These are phyloP conservation scores for Drosophila histrio DNA, from an alignment of 2,888 invertebrate genomes.

Conservation along the genomic window DNA sequence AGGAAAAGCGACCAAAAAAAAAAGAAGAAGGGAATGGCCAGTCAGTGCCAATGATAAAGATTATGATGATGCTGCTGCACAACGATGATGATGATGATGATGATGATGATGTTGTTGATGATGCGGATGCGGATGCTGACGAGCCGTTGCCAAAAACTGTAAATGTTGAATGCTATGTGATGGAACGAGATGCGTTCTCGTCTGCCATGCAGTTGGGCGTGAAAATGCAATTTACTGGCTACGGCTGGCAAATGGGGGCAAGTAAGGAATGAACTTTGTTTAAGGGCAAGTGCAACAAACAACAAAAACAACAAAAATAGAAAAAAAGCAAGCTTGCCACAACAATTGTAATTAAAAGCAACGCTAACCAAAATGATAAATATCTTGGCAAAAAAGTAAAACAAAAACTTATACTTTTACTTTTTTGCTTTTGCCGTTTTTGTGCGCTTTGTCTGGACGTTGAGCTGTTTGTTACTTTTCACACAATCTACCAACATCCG, in stretches of 20 bases:
- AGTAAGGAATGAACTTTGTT: neutral
- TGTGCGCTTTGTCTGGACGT: conserved; percentile 47
- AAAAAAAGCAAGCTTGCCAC: conserved; percentile 40
- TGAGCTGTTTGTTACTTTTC: conserved; percentile 50
- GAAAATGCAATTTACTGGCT: conserved; percentile 75
- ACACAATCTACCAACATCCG: conserved; percentile 20
- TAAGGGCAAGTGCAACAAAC: conserved; percentile 32
- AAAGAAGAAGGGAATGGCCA: conserved; percentile 32
- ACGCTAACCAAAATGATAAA: conserved; percentile 65
- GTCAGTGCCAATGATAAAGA: conserved; percentile 38
- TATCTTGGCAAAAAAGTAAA: conserved; percentile 53
- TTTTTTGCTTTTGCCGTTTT: conserved; percentile 45
- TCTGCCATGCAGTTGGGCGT: conserved; percentile 67
- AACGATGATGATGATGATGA: conserved; percentile 16
- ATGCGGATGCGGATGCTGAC: conserved; percentile 25
- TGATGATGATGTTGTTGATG: conserved; percentile 8
- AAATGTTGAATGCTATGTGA: conserved; percentile 56
- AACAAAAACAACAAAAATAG: neutral
- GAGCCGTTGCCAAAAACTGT: conserved; percentile 34
- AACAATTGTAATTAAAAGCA: conserved; percentile 76
- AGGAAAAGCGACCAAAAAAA: conserved; percentile 13
- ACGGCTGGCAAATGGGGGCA: conserved; percentile 5
- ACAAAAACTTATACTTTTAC: conserved; percentile 45
- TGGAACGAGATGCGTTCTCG: conserved; percentile 17
- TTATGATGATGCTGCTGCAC: conserved; percentile 14